phyloP scores from a whole-genome alignment of 2,888 invertebrate species.

The Zelleria hepariella region DNA sequence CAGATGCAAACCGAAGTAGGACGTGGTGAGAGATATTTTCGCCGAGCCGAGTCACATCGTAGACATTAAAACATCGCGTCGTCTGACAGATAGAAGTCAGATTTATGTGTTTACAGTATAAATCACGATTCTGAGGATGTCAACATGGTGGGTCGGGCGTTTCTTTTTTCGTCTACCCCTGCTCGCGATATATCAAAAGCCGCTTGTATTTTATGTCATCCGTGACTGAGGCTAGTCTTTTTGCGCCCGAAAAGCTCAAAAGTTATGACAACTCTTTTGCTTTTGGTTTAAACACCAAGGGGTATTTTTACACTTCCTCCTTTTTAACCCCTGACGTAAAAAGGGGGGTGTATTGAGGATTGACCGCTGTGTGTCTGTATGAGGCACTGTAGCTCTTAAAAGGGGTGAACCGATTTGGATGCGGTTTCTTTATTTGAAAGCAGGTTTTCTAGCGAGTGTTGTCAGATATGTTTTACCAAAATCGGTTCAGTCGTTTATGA shows the following conservation, averaged over 20 bases:
- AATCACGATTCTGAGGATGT: constrained; percentile 53
- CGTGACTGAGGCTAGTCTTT: constrained; percentile 25
- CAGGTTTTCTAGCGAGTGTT: no score
- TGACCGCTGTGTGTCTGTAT: no score
- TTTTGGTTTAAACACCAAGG: background rate
- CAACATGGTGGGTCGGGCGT: constrained; percentile 28
- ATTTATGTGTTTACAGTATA: constrained; percentile 73
- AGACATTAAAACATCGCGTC: constrained; percentile 2
- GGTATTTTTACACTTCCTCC: background rate
- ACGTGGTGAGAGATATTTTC: background rate
- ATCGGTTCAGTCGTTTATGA: no score
- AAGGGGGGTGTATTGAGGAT: background rate
- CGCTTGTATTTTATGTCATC: constrained; percentile 44
- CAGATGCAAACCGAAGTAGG: background rate
- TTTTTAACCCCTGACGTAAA: background rate
- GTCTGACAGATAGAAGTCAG: constrained; percentile 66
- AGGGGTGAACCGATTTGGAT: no score
- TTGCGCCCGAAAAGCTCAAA: background rate
- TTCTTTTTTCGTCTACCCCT: constrained; percentile 54
- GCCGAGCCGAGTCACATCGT: background rate
- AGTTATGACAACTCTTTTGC: background rate
- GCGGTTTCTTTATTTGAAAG: no score
- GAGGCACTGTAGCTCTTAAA: no score
- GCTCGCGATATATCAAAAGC: constrained; percentile 49
- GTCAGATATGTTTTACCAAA: no score